Percentiles rank a stretch among this genome's conserved stretches.
Evolutionary conservation across 2,113 vertebrate species (phyloP).

Genomic region (Xyrauchen texanus): DNA sequence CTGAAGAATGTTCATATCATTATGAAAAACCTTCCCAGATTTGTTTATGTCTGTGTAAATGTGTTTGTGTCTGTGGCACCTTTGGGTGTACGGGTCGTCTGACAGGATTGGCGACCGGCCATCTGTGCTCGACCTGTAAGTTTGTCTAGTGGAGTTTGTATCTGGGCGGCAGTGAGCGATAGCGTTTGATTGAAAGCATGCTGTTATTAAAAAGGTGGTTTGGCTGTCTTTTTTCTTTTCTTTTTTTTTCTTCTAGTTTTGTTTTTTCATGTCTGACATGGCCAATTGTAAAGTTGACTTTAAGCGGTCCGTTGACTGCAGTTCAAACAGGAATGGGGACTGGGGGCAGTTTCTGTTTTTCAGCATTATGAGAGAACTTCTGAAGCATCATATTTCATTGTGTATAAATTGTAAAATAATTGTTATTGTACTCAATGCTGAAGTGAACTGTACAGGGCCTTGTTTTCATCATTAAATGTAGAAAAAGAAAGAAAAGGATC

Average conservation of each 20-base stretch:
- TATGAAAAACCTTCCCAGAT: slow-evolving; percentile 35
- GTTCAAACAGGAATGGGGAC: slow-evolving; percentile 65
- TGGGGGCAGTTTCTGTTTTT: slow-evolving; percentile 21
- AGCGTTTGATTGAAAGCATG: slow-evolving; percentile 64
- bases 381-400: slow-evolving; percentile 81
- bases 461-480: slow-evolving; percentile 99
- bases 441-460: slow-evolving; percentile 97
- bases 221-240: slow-evolving; percentile 58
- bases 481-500: slow-evolving; percentile 74
- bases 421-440: slow-evolving; percentile 91
- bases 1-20: slow-evolving; percentile 26
- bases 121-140: too few species aligned
- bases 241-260: slow-evolving; percentile 38
- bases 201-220: slow-evolving; percentile 54
- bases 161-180: too few species aligned
- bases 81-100: slow-evolving; percentile 67
- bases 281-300: slow-evolving; percentile 67
- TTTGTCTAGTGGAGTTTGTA: too few species aligned
- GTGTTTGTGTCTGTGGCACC: slow-evolving; percentile 76
- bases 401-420: slow-evolving; percentile 99
- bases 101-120: slow-evolving; percentile 3
- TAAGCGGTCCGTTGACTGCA: slow-evolving; percentile 77
- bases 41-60: slow-evolving; percentile 85
- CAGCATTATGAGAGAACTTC: slow-evolving; percentile 79
- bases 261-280: slow-evolving; percentile 67